Evolutionary conservation across 2,113 vertebrate genomes (phyloP).

Genomic region (Plectropomus leopardus): DNA sequence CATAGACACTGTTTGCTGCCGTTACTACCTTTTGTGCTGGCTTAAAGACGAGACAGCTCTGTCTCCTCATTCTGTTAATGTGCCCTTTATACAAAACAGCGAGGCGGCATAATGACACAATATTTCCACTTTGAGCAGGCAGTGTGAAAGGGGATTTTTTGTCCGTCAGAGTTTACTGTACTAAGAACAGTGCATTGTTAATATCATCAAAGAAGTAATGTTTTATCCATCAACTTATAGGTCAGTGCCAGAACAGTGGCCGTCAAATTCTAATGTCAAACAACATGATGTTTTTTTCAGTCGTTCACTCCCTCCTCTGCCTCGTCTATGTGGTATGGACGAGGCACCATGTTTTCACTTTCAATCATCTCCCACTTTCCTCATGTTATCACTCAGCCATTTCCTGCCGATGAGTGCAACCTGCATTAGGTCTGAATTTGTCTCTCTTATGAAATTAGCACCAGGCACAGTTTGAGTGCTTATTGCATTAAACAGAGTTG

Average conservation of each 20-base stretch:
- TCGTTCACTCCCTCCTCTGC: background rate
- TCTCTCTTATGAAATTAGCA: constrained; percentile 68
- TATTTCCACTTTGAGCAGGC: too few relatives aligned
- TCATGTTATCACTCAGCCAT: constrained; percentile 50
- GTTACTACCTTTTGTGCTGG: too few relatives aligned
- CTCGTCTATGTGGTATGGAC: background rate
- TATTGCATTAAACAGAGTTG: constrained; percentile 57
- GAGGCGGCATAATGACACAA: too few relatives aligned
- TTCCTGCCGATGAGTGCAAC: constrained; percentile 58
- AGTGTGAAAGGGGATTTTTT: too few relatives aligned
- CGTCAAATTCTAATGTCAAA: constrained; percentile 10
- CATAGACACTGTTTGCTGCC: too few relatives aligned
- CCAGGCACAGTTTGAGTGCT: constrained; percentile 39
- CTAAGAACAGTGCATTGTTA: too few relatives aligned
- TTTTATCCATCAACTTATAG: constrained; percentile 10
- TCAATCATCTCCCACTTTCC: constrained; percentile 35
- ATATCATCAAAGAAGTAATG: background rate
- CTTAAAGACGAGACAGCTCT: too few relatives aligned
- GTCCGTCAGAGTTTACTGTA: too few relatives aligned
- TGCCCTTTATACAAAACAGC: too few relatives aligned
- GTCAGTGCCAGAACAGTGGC: constrained; percentile 11
- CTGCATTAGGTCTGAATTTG: constrained; percentile 62
- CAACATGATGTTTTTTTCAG: background rate
- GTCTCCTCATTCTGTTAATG: too few relatives aligned
- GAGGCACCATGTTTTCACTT: constrained; percentile 5